Conservation (phyloP, 2,888 invertebrate species). For the Pardosa pseudoannulata region DNA sequence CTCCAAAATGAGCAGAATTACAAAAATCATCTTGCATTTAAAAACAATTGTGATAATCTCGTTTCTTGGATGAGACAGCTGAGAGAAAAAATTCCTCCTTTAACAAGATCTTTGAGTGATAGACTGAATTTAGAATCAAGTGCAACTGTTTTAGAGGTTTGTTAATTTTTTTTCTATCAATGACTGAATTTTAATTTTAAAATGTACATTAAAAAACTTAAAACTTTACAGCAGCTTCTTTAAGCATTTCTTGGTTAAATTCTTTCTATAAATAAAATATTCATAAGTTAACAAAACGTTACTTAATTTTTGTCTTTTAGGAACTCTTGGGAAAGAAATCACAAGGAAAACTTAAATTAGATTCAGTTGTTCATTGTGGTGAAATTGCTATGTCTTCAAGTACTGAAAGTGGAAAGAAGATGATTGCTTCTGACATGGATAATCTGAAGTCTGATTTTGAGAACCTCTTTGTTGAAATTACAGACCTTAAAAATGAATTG, state of each 20-base stretch:
- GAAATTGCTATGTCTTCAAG: conserved; percentile 91
- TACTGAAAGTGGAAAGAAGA: conserved; percentile 83
- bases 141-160: conserved; percentile 87
- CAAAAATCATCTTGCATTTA: conserved; percentile 91
- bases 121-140: conserved; percentile 92
- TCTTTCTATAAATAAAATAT: no score
- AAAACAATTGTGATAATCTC: conserved; percentile 93
- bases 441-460: conserved; percentile 90
- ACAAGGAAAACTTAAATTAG: conserved; percentile 90
- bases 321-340: conserved; percentile 85
- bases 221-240: no score
- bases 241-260: no score
- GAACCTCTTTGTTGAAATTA: conserved; percentile 89
- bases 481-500: conserved; percentile 88
- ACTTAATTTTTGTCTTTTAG: conserved; percentile 26
- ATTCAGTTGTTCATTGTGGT: conserved; percentile 85
- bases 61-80: conserved; percentile 91
- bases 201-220: no score
- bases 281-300: no score
- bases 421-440: conserved; percentile 90
- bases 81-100: conserved; percentile 90
- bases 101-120: conserved; percentile 89
- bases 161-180: background rate
- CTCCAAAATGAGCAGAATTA: conserved; percentile 90
- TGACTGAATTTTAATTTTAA: no score